Evolutionary conservation across 2,113 vertebrate species (phyloP).

Genomic region (Podiceps cristatus): DNA sequence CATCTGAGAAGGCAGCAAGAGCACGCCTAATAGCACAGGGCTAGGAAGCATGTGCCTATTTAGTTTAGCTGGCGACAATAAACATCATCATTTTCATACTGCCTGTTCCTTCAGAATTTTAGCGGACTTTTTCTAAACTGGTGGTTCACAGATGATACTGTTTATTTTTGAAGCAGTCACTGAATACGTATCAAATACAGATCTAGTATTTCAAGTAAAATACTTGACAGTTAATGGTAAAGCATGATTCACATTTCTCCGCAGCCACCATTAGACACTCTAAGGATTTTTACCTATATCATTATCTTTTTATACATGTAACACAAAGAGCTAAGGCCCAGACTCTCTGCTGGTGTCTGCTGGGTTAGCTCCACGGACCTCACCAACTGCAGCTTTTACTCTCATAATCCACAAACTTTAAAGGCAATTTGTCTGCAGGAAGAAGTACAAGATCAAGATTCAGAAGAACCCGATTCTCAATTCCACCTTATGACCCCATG

Average conservation of each 20-base stretch:
- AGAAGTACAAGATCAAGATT: background rate
- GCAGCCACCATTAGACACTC: background rate
- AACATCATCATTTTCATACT: background rate
- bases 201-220: background rate
- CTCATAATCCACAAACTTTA: background rate
- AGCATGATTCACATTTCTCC: background rate
- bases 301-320: background rate
- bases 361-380: background rate
- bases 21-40: background rate
- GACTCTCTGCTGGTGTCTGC: background rate
- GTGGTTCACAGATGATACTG: background rate
- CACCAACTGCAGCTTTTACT: background rate
- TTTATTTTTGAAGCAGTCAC: background rate
- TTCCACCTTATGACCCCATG: background rate
- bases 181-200: background rate
- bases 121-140: background rate
- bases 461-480: background rate
- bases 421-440: conserved; percentile 15
- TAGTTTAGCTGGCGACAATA: background rate
- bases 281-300: background rate
- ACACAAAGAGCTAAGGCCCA: background rate
- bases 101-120: background rate
- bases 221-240: background rate
- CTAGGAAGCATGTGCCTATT: background rate
- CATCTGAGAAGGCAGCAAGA: background rate